These are phyloP conservation scores for Rostratula benghalensis DNA, from an alignment of 2,113 vertebrate species.

Conservation along the genomic window DNA sequence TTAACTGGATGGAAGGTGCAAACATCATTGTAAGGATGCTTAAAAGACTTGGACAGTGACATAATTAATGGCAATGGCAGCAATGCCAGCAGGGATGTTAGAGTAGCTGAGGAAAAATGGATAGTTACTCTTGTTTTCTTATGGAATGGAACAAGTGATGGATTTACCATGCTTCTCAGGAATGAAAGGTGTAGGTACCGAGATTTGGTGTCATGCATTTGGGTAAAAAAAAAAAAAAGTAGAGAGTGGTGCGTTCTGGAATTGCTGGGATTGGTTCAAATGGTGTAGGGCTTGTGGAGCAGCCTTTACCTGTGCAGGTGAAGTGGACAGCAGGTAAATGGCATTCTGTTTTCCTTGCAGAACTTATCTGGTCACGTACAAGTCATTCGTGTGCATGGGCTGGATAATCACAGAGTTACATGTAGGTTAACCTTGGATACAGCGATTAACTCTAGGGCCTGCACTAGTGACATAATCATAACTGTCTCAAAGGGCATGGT, in stretches of 20 bases:
- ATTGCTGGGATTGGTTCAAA: neutral
- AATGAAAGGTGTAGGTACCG: neutral
- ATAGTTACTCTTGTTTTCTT: neutral
- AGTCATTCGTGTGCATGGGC: rapidly evolving
- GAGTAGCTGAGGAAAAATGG: neutral
- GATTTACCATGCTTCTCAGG: neutral
- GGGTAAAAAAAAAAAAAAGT: neutral
- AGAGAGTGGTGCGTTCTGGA: neutral
- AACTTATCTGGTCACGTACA: neutral
- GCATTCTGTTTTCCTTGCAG: neutral
- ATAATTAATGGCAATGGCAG: neutral
- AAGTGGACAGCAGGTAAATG: neutral
- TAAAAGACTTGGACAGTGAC: neutral
- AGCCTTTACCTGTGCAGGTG: neutral
- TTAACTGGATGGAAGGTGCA: neutral
- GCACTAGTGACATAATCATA: neutral
- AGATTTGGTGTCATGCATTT: neutral
- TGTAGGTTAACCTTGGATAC: neutral
- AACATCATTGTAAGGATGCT: neutral
- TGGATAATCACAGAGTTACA: neutral
- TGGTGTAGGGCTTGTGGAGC: neutral
- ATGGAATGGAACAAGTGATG: neutral
- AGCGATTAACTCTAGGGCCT: neutral
- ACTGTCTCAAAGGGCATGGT: neutral
- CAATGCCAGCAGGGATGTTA: neutral